phyloP scores from a whole-genome alignment of 2,113 vertebrate species.

The Artemisiospiza belli region DNA sequence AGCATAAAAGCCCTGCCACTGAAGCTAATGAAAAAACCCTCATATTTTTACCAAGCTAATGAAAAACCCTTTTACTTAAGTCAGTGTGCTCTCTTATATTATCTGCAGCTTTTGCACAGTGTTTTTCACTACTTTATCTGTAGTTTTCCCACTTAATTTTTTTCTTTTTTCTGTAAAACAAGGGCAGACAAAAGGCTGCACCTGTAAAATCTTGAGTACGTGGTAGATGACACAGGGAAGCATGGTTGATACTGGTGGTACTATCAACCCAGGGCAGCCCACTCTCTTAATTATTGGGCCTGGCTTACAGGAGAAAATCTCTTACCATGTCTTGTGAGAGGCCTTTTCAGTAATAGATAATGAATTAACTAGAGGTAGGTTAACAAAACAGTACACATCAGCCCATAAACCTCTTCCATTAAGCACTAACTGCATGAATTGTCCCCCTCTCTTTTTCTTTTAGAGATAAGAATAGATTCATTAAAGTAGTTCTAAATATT shows the following conservation, averaged over 20 bases:
- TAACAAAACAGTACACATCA: slow-evolving; percentile 29
- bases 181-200: not conserved
- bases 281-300: not conserved
- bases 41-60: not conserved
- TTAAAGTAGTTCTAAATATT: slow-evolving; percentile 63
- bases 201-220: not conserved
- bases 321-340: not conserved
- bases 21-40: not conserved
- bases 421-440: slow-evolving; percentile 30
- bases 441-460: not conserved
- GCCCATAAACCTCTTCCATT: slow-evolving; percentile 28
- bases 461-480: slow-evolving; percentile 35
- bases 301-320: not conserved
- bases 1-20: not conserved
- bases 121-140: not conserved
- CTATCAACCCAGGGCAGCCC: not conserved
- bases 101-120: not conserved
- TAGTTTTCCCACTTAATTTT: not conserved
- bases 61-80: not conserved
- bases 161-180: not conserved
- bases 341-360: not conserved
- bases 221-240: not conserved
- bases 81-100: not conserved
- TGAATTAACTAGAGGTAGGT: slow-evolving; percentile 6
- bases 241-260: not conserved